These are phyloP conservation scores for Philonicus albiceps DNA, from an alignment of 2,888 invertebrate species.

Conservation along the genomic window DNA sequence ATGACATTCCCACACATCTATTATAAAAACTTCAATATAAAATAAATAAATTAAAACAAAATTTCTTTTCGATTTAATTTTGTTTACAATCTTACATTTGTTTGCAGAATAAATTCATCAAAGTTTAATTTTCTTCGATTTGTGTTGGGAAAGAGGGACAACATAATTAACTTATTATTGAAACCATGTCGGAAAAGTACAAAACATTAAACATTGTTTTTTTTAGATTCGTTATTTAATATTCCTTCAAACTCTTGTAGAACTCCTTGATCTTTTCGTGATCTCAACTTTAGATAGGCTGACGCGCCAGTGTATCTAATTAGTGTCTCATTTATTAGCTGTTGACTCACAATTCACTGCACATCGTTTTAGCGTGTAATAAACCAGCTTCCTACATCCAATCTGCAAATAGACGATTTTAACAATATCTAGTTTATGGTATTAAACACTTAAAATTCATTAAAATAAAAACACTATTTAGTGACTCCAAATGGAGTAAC, in stretches of 20 bases:
- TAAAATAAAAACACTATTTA: not conserved
- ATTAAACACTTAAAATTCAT: not conserved
- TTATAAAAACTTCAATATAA: no score
- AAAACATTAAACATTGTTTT: not conserved
- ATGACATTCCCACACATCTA: no score
- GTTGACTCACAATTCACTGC: not conserved
- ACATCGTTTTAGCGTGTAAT: not conserved
- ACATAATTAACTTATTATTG: no score
- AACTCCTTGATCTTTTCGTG: not conserved
- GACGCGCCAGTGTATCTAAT: not conserved
- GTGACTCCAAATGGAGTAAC: not conserved
- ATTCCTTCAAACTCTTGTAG: not conserved
- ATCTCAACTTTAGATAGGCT: not conserved
- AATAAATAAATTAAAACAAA: no score
- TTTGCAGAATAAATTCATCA: no score
- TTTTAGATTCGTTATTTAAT: not conserved
- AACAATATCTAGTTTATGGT: no score
- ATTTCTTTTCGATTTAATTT: no score
- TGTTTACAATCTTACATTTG: no score
- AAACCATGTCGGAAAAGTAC: no score
- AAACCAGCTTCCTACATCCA: not conserved
- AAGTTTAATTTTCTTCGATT: no score
- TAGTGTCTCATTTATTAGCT: not conserved
- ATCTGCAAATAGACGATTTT: no score
- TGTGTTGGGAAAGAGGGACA: no score